Conservation (phyloP, 2,888 invertebrate genomes). For the Amorpha juglandis region DNA sequence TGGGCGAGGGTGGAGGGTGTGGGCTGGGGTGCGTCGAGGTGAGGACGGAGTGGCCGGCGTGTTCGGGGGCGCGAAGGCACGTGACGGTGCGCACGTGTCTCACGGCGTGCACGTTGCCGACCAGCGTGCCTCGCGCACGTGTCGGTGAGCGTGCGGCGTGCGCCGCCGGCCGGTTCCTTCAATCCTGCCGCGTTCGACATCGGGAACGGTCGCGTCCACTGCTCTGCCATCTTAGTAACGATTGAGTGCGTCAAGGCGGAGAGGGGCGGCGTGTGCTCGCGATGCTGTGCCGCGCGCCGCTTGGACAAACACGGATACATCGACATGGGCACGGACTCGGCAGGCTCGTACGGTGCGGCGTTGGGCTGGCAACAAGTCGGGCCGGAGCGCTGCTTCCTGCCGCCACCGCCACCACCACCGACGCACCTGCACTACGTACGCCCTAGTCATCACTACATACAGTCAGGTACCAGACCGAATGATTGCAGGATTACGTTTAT, state of each 20-base stretch:
- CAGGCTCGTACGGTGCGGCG: constrained; percentile 35
- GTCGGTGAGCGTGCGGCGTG: constrained; percentile 57
- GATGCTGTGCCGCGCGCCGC: constrained; percentile 56
- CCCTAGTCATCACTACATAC: constrained; percentile 26
- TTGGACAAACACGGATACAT: constrained; percentile 84
- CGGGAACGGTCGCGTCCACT: constrained; percentile 69
- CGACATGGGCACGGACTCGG: constrained; percentile 74
- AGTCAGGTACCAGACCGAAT: constrained; percentile 35
- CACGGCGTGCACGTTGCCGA: constrained; percentile 48
- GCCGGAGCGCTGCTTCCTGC: constrained; percentile 44
- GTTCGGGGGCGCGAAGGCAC: constrained; percentile 27
- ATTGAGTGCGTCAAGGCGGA: constrained; percentile 60
- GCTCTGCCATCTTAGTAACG: constrained; percentile 41
- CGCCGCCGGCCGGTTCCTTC: constrained; percentile 61
- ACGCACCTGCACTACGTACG: constrained; percentile 33
- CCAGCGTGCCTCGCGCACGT: constrained; percentile 67
- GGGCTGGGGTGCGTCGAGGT: constrained; percentile 25
- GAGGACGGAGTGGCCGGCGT: constrained; percentile 28
- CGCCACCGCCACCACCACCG: constrained; percentile 42
- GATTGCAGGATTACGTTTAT: not conserved
- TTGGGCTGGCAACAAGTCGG: constrained; percentile 44
- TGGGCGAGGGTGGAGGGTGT: not conserved
- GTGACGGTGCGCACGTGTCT: constrained; percentile 36
- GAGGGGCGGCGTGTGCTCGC: constrained; percentile 64
- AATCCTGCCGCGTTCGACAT: constrained; percentile 73